Conservation (phyloP, 2,888 invertebrate species). For the Brenthis daphne region DNA sequence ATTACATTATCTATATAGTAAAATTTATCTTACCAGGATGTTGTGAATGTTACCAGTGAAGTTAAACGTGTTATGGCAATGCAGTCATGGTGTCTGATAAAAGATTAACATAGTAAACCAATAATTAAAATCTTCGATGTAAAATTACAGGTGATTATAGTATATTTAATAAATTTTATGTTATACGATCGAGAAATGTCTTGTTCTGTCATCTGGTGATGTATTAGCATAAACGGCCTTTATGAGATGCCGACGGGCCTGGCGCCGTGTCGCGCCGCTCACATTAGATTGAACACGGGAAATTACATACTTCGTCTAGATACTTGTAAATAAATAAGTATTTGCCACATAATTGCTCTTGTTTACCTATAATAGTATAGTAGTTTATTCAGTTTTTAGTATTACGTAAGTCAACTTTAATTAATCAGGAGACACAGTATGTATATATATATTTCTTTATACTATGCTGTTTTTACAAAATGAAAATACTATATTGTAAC, state of each 20-base stretch:
- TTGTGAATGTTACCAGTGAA: neutral
- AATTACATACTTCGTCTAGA: slow-evolving; percentile 73
- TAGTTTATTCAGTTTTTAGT: slow-evolving; percentile 26
- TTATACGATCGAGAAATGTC: slow-evolving; percentile 60
- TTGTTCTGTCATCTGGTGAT: slow-evolving; percentile 55
- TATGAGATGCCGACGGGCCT: slow-evolving; percentile 66
- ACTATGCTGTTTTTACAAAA: no score
- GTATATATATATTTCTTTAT: no score
- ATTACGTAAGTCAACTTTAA: neutral
- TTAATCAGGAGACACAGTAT: no score
- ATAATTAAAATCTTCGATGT: slow-evolving; percentile 5
- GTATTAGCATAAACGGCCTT: slow-evolving; percentile 75
- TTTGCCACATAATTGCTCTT: slow-evolving; percentile 69
- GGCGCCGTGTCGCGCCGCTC: slow-evolving; percentile 75
- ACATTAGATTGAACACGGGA: slow-evolving; percentile 70
- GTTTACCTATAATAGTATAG: slow-evolving; percentile 48
- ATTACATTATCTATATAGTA: no score
- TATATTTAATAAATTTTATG: slow-evolving; percentile 71
- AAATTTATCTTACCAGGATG: neutral
- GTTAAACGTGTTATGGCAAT: neutral
- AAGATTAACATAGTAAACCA: slow-evolving; percentile 7
- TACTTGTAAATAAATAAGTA: slow-evolving; percentile 69
- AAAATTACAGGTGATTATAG: slow-evolving; percentile 61
- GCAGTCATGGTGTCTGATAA: neutral
- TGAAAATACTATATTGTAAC: no score